Percentiles rank a stretch among this genome's conserved stretches.
These are phyloP conservation scores for Drosophila leontia DNA, from an alignment of 1,140 invertebrate species.

Conservation along the genomic window DNA sequence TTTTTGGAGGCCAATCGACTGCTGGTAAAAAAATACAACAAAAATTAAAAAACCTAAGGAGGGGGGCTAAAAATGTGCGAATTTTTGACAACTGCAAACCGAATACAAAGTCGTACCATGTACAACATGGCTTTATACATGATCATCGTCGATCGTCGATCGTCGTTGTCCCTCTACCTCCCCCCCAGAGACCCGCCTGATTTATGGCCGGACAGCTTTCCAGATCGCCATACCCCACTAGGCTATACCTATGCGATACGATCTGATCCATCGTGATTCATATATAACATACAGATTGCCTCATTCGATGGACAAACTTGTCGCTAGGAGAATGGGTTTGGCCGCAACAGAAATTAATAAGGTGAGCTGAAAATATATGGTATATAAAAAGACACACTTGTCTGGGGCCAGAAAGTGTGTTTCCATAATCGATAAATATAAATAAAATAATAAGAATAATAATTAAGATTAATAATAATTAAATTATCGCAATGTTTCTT, in stretches of 20 bases:
- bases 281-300: conserved; percentile 46
- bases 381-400: neutral
- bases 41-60: neutral
- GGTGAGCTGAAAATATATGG: neutral
- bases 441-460: neutral
- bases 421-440: neutral
- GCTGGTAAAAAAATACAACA: conserved; percentile 9
- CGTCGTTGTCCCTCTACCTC: neutral
- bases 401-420: neutral
- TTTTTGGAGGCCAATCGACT: conserved; percentile 28
- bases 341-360: conserved; percentile 2
- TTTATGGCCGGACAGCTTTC: conserved; percentile 50
- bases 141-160: conserved; percentile 14
- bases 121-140: conserved; percentile 59
- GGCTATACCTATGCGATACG: conserved; percentile 1
- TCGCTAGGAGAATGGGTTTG: conserved; percentile 10
- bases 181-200: conserved; percentile 19
- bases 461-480: too few relatives aligned
- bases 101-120: conserved; percentile 56
- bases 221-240: conserved; percentile 23
- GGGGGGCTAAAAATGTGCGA: conserved; percentile 60
- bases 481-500: too few relatives aligned
- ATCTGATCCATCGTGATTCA: conserved; percentile 30
- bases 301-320: conserved; percentile 31
- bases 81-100: conserved; percentile 75